Conservation (phyloP, 2,797 vertebrate species). For the Arctocebus calabarensis region DNA sequence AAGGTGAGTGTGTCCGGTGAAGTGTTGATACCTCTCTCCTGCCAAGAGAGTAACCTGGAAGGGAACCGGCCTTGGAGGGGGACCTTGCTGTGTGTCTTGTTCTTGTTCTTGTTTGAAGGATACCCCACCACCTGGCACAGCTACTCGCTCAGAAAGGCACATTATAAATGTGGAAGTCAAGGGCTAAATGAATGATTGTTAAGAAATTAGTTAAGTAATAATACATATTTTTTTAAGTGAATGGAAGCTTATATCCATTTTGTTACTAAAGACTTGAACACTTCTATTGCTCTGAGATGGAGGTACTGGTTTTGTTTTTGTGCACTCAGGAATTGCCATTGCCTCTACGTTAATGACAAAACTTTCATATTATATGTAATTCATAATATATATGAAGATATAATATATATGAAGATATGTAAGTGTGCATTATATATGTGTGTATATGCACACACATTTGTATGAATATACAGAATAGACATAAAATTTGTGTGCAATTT, state of each 20-base stretch:
- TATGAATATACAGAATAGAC: not conserved
- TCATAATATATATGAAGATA: not conserved
- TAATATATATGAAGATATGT: not conserved
- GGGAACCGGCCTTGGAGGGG: not conserved
- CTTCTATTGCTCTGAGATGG: not conserved
- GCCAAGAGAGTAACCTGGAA: slow-evolving; percentile 12
- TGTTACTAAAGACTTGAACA: slow-evolving; percentile 21
- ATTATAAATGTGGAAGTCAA: not conserved
- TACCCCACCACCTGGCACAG: not conserved
- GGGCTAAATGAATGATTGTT: not conserved
- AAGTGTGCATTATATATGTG: not conserved
- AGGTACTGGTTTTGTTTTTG: not conserved
- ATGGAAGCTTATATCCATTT: not conserved
- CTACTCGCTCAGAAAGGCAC: not conserved
- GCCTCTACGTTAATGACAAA: not conserved
- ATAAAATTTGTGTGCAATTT: no score
- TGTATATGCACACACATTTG: not conserved
- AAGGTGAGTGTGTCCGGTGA: slow-evolving; percentile 93
- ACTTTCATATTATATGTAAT: not conserved
- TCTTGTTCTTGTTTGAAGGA: not conserved
- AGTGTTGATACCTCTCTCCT: not conserved
- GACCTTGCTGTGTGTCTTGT: not conserved
- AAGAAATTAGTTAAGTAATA: not conserved
- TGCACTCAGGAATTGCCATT: not conserved
- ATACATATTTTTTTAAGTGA: not conserved